Evolutionary conservation across 1,140 invertebrate species (phyloP).

Genomic region (Hermatobates lingyangjiaoensis): DNA sequence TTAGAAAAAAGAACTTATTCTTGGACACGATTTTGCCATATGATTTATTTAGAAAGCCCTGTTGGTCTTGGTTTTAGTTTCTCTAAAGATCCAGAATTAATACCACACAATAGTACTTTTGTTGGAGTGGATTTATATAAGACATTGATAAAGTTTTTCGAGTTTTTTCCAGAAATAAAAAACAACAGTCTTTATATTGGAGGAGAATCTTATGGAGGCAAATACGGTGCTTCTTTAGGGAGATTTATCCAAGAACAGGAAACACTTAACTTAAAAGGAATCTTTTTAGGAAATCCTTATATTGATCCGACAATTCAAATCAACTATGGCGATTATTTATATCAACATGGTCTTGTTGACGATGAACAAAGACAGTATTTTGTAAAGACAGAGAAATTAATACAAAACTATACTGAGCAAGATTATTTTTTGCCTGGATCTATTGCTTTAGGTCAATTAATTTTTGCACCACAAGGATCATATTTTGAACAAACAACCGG

Average conservation of each 20-base stretch:
- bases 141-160: too few relatives aligned
- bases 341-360: conserved; percentile 40
- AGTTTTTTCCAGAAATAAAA: not conserved
- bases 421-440: not conserved
- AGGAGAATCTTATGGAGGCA: conserved; percentile 73
- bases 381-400: not conserved
- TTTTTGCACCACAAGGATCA: not conserved
- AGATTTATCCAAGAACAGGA: conserved; percentile 49
- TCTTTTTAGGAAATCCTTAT: conserved; percentile 72
- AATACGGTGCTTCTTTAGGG: conserved; percentile 46
- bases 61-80: conserved; percentile 63
- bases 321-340: conserved; percentile 62
- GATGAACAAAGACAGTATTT: conserved; percentile 23
- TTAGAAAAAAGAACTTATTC: conserved; percentile 28
- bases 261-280: conserved; percentile 40
- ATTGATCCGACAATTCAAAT: conserved; percentile 61
- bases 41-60: conserved; percentile 73
- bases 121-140: not conserved
- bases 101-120: not conserved
- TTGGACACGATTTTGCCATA: conserved; percentile 51
- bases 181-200: conserved; percentile 43
- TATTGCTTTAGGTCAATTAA: not conserved
- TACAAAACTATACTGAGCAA: not conserved
- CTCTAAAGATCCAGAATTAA: conserved; percentile 28
- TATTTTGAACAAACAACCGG: not conserved